A percentile compares a stretch with the other conserved stretches of the same genome.
Evolutionary conservation across 2,888 invertebrate species (phyloP).

Genomic region (Yponomeuta plumbellus): DNA sequence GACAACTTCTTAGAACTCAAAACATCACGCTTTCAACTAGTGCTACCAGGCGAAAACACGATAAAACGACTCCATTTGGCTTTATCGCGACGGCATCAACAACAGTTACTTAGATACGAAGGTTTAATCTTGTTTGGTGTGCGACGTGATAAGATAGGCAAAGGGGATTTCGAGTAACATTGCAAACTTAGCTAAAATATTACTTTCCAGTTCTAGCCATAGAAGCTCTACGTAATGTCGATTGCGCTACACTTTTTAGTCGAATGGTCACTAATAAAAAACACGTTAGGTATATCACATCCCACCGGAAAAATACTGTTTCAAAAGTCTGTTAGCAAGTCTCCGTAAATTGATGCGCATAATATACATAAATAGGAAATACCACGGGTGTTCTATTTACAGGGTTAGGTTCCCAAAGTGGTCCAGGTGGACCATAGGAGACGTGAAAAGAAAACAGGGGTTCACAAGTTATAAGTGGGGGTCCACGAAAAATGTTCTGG

Average conservation of each 20-base stretch:
- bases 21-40: neutral
- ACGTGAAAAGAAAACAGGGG: too few relatives aligned
- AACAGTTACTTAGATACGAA: neutral
- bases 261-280: too few relatives aligned
- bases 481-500: too few relatives aligned
- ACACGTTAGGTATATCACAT: too few relatives aligned
- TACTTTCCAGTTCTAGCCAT: neutral
- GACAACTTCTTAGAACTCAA: neutral
- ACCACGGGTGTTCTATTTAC: conserved; percentile 11
- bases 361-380: conserved; percentile 11
- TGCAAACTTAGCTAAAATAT: neutral
- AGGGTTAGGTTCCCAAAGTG: too few relatives aligned
- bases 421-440: too few relatives aligned
- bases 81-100: neutral
- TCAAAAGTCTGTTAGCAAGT: neutral
- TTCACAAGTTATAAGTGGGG: too few relatives aligned
- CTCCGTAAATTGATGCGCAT: neutral
- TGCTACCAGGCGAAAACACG: neutral
- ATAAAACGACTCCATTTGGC: neutral
- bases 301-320: too few relatives aligned
- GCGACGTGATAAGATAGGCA: neutral
- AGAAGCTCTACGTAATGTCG: neutral
- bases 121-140: neutral
- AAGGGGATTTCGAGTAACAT: neutral
- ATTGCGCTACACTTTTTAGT: too few relatives aligned